These are phyloP conservation scores for Schizopygopsis malacanthus DNA, from an alignment of 2,797 vertebrate species.

Conservation along the genomic window DNA sequence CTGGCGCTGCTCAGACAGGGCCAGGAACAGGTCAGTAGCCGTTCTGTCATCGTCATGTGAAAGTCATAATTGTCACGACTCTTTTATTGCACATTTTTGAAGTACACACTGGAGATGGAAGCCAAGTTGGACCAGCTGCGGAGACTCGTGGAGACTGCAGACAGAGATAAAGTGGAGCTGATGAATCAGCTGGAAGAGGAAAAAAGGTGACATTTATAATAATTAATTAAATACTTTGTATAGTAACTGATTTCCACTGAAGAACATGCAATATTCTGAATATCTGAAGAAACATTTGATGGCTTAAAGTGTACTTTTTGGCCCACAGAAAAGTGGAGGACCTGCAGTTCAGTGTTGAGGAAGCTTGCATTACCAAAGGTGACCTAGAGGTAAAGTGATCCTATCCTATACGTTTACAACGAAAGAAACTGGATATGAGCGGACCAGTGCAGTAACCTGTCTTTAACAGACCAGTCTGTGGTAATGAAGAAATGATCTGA, in stretches of 20 bases:
- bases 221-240: neutral
- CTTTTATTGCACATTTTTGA: slow-evolving; percentile 14
- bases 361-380: slow-evolving; percentile 92
- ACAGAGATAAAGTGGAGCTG: slow-evolving; percentile 96
- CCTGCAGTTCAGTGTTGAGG: slow-evolving; percentile 90
- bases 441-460: neutral
- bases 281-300: neutral
- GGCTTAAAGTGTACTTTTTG: neutral
- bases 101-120: slow-evolving; percentile 93
- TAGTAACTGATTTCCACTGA: neutral
- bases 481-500: neutral
- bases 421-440: slow-evolving; percentile 8
- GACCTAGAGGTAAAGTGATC: slow-evolving; percentile 87
- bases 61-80: neutral
- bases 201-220: slow-evolving; percentile 82
- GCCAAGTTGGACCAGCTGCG: slow-evolving; percentile 94
- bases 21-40: slow-evolving; percentile 88
- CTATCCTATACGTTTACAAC: slow-evolving; percentile 32
- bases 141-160: slow-evolving; percentile 93
- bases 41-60: neutral
- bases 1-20: slow-evolving; percentile 89
- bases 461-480: neutral
- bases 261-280: neutral
- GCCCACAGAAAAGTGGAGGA: slow-evolving; percentile 88
- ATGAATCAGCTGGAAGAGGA: slow-evolving; percentile 97